Conservation (phyloP, 2,888 invertebrate species). For the Brassicogethes aeneus region DNA sequence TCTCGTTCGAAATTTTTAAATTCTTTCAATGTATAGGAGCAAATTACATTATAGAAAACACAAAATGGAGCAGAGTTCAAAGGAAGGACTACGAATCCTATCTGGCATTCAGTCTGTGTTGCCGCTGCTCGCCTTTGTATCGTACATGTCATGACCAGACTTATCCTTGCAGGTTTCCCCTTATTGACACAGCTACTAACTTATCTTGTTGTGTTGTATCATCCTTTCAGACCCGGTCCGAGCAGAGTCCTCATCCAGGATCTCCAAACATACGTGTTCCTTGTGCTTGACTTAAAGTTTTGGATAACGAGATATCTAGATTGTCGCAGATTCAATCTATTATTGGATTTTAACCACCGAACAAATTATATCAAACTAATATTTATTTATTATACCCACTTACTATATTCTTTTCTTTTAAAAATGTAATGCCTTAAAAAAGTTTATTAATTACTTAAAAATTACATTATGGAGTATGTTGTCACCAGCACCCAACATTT, state of each 20-base stretch:
- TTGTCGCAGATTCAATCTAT: too few relatives aligned
- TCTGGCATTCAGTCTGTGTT: conserved; percentile 34
- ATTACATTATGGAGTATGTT: too few relatives aligned
- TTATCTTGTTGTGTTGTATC: conserved; percentile 28
- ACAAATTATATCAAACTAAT: too few relatives aligned
- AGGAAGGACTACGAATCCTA: conserved; percentile 32
- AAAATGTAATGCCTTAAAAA: too few relatives aligned
- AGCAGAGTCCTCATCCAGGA: neutral
- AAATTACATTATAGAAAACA: conserved; percentile 33
- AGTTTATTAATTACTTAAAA: too few relatives aligned
- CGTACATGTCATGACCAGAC: conserved; percentile 28
- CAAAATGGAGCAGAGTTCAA: conserved; percentile 29
- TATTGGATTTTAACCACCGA: too few relatives aligned
- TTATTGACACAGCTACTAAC: conserved; percentile 34
- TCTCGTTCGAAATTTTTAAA: conserved; percentile 14
- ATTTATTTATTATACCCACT: too few relatives aligned
- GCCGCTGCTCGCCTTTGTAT: conserved; percentile 28
- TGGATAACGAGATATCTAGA: neutral
- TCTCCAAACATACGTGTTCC: conserved; percentile 1
- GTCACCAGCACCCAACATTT: too few relatives aligned
- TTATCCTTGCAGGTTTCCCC: conserved; percentile 28
- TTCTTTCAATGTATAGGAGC: conserved; percentile 21
- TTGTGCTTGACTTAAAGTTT: neutral
- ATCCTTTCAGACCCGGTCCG: conserved; percentile 8
- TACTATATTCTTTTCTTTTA: too few relatives aligned